Evolutionary conservation across 1,140 invertebrate genomes (phyloP), one percentile per base, ranked within the genome.

Genomic region (Odontomachus brunneus): DNA sequence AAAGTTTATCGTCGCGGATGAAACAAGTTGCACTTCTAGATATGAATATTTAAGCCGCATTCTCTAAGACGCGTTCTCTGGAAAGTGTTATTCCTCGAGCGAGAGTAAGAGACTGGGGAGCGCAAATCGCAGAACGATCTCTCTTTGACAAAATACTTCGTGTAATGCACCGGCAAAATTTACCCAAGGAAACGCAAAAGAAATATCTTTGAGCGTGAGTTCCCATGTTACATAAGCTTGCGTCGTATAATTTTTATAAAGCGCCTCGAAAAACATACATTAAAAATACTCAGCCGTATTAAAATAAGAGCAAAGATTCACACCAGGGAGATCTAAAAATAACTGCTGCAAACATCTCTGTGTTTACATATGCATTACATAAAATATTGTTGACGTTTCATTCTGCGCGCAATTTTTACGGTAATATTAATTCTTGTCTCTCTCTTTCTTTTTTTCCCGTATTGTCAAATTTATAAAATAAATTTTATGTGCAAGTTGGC

Each of bases 41-140:
- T 26, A 62, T 75, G 73, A 75, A 75, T 33, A 62, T 75, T 75
- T 49, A 63, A 63, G 9, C n/a, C 22, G 44, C 12, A 48, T 49
- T 73, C 22, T 63, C 22, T 63, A 75, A 62, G 72, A 48, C 55
- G n/a, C 24, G 49, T 65, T 75, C 26, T 51, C 11, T 11, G 38
- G 26, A 49, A 75, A 65, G 26, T 11, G 26, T 14, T 51, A 33
- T 49, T 65, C 26, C 53, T 51, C 17, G 0, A 75, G n/a, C 44
- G 65, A 65, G 0, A 75, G n/a, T 33, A 75, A 75, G n/a, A 65
- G 44, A 63, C 14, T 19, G 65, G 15, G 15, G 49, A 51, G 7
- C 29, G n/a, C 11, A 26, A 44, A 17, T 62, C 62, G 17, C 62
- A 7, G 38, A 29, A 29, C 24, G 4, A 63, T 75, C n/a, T 17